These are phyloP conservation scores for Lasioglossum calceatum DNA, from an alignment of 2,888 invertebrate genomes.

Conservation along the genomic window DNA sequence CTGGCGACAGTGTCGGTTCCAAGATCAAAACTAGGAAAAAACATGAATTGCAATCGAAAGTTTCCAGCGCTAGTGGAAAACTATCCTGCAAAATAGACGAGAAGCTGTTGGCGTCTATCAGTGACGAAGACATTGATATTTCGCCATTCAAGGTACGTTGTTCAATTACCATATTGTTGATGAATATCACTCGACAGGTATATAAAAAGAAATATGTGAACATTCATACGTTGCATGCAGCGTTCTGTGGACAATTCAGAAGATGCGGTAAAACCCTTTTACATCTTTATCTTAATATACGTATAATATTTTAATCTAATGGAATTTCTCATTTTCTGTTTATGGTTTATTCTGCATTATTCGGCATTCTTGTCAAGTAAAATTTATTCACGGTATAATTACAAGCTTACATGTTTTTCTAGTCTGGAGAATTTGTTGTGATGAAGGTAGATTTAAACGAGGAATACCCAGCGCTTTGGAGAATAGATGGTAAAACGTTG, in stretches of 20 bases:
- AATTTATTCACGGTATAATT: slow-evolving; percentile 15
- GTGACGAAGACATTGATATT: slow-evolving; percentile 82
- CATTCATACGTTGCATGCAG: slow-evolving; percentile 66
- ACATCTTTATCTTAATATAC: slow-evolving; percentile 7
- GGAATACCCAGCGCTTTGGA: slow-evolving; percentile 95
- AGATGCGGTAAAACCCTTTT: slow-evolving; percentile 75
- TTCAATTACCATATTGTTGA: slow-evolving; percentile 8
- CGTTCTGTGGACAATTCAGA: slow-evolving; percentile 76
- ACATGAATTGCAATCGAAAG: slow-evolving; percentile 73
- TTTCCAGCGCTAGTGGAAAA: slow-evolving; percentile 70
- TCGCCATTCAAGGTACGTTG: slow-evolving; percentile 81
- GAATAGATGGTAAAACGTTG: slow-evolving; percentile 94
- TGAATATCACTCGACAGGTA: not conserved
- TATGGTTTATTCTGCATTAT: not conserved
- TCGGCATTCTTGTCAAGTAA: not conserved
- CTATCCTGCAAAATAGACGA: slow-evolving; percentile 80
- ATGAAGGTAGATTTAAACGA: slow-evolving; percentile 92
- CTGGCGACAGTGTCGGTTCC: slow-evolving; percentile 83
- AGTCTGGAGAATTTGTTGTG: slow-evolving; percentile 96
- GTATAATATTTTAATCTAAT: slow-evolving; percentile 8
- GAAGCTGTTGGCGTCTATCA: slow-evolving; percentile 78
- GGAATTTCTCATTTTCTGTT: slow-evolving; percentile 3
- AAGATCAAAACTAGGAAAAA: slow-evolving; percentile 84
- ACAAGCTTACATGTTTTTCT: slow-evolving; percentile 76
- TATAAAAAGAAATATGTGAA: not conserved